A percentile compares a stretch with the other conserved stretches of the same genome.
Conservation (phyloP, 2,113 vertebrate genomes). For the Fulica atra region DNA sequence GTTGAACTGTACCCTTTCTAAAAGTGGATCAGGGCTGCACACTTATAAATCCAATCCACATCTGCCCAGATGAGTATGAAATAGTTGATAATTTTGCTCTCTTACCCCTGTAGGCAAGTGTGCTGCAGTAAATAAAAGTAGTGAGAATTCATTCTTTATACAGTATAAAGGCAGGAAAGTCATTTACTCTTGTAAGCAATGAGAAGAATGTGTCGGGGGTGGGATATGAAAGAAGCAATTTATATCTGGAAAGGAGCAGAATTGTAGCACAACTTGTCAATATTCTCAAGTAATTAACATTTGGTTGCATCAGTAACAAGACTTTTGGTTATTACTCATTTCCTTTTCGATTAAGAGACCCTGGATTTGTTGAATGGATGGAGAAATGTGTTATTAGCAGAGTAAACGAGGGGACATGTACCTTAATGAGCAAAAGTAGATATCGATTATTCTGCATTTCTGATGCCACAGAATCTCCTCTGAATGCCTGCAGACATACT, state of each 20-base stretch:
- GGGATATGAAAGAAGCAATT: not conserved
- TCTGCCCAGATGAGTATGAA: not conserved
- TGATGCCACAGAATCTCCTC: not conserved
- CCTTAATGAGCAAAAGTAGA: not conserved
- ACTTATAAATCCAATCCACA: not conserved
- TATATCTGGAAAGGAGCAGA: not conserved
- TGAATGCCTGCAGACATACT: not conserved
- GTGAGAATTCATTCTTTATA: not conserved
- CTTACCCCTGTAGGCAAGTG: not conserved
- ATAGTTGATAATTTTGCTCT: not conserved
- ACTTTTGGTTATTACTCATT: slow-evolving; percentile 19
- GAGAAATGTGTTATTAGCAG: slow-evolving; percentile 11
- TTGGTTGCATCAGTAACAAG: not conserved
- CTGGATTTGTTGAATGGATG: not conserved
- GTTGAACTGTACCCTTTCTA: not conserved
- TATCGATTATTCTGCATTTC: not conserved
- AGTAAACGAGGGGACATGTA: not conserved
- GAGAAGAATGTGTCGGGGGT: not conserved
- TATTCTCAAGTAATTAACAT: slow-evolving; percentile 35
- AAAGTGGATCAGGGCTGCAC: not conserved
- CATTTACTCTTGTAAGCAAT: not conserved
- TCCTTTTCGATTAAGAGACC: not conserved
- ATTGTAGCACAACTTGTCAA: slow-evolving; percentile 1
- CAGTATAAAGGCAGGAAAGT: not conserved
- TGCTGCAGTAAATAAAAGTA: not conserved